These are phyloP conservation scores for Hyla sarda DNA, from an alignment of 2,113 vertebrate species.

Conservation along the genomic window DNA sequence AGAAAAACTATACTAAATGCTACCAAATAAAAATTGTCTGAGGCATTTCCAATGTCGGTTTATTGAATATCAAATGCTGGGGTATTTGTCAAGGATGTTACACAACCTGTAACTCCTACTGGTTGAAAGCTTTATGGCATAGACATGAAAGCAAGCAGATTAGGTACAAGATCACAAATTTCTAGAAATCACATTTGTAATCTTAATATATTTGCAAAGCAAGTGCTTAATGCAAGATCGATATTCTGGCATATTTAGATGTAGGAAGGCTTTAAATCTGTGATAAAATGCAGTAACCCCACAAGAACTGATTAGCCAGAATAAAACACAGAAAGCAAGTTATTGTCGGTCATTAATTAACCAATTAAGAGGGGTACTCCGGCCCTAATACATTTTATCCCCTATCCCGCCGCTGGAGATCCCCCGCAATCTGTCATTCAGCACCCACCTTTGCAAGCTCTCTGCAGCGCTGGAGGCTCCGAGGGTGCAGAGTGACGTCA, in stretches of 20 bases:
- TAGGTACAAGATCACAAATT: not conserved
- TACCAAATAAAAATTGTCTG: constrained; percentile 34
- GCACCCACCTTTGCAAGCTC: too few species aligned
- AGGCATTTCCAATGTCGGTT: constrained; percentile 25
- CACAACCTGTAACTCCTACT: constrained; percentile 23
- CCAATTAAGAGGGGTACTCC: too few species aligned
- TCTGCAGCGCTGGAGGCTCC: too few species aligned
- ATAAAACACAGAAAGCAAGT: not conserved
- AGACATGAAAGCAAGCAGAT: constrained; percentile 63
- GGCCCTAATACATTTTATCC: too few species aligned
- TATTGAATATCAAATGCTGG: not conserved
- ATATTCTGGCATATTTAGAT: not conserved
- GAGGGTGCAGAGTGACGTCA: too few species aligned
- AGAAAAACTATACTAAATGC: not conserved
- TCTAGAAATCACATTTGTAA: not conserved
- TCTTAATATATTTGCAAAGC: not conserved
- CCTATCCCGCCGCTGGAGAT: too few species aligned
- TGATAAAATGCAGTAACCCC: not conserved
- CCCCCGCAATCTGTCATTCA: too few species aligned
- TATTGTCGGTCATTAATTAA: not conserved
- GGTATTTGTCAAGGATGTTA: constrained; percentile 2
- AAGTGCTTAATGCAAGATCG: not conserved
- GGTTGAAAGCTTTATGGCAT: constrained; percentile 25
- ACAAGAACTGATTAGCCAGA: not conserved
- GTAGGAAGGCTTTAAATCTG: too few species aligned